phyloP scores from a whole-genome alignment of 2,113 vertebrate species.

The Psittacara wagleri region DNA sequence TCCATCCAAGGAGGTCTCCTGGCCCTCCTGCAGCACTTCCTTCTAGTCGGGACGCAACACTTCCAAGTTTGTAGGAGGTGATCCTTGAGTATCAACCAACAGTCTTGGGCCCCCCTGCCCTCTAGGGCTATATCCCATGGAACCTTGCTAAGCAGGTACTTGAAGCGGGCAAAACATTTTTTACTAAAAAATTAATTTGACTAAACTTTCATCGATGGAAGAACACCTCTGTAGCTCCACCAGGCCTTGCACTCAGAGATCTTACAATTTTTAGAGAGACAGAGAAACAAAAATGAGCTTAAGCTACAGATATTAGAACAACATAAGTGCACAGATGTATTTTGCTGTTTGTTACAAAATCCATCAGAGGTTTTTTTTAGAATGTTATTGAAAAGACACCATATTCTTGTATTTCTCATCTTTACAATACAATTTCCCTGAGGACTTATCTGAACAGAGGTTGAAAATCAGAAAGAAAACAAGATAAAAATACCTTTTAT shows the following conservation, averaged over 20 bases:
- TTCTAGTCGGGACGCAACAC: too few relatives aligned
- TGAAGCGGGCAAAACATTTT: neutral
- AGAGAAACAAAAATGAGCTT: neutral
- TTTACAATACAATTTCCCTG: neutral
- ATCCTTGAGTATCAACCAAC: too few relatives aligned
- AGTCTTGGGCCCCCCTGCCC: too few relatives aligned
- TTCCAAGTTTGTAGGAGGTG: too few relatives aligned
- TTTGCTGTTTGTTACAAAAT: neutral
- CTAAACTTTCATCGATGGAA: neutral
- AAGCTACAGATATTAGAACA: neutral
- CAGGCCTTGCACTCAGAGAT: neutral
- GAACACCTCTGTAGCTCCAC: neutral
- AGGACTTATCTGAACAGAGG: neutral
- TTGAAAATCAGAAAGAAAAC: neutral
- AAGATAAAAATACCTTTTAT: neutral
- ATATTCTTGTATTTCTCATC: neutral
- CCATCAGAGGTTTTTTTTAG: neutral
- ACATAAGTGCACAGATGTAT: fast-evolving
- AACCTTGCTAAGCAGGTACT: too few relatives aligned
- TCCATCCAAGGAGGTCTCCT: too few relatives aligned
- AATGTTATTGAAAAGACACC: neutral
- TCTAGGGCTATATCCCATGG: too few relatives aligned
- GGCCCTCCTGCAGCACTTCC: too few relatives aligned
- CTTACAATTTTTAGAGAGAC: neutral
- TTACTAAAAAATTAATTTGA: neutral